These are phyloP conservation scores for Sinelater perroti DNA, from an alignment of 2,888 invertebrate species.

Conservation along the genomic window DNA sequence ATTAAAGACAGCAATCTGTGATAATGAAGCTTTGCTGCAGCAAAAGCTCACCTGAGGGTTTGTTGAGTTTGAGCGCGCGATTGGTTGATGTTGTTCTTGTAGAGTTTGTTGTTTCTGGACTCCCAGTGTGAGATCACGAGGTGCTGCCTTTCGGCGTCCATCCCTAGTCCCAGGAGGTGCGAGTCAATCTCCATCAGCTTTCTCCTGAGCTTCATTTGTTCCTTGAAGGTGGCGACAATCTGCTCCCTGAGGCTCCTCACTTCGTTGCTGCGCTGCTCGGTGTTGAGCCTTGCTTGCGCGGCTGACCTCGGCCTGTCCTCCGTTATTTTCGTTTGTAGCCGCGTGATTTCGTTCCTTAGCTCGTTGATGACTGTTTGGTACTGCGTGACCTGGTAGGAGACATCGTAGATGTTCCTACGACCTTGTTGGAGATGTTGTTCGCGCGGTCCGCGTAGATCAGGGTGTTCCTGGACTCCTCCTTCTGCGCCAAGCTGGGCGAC, in stretches of 20 bases:
- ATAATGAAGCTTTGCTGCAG: not conserved
- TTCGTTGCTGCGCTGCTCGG: conserved; percentile 53
- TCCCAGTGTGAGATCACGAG: conserved; percentile 91
- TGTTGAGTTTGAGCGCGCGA: conserved; percentile 70
- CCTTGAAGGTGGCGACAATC: conserved; percentile 88
- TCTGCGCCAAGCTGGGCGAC: conserved; percentile 80
- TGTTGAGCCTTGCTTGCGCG: conserved; percentile 56
- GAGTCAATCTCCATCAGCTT: conserved; percentile 92
- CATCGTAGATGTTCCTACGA: conserved; percentile 64
- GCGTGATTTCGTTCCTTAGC: conserved; percentile 83
- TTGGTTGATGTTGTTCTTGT: conserved; percentile 66
- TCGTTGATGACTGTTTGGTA: conserved; percentile 85
- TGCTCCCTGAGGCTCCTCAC: conserved; percentile 80
- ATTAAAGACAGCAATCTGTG: conserved; percentile 6
- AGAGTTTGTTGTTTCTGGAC: conserved; percentile 79
- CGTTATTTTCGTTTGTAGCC: conserved; percentile 82
- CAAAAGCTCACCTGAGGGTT: conserved; percentile 63
- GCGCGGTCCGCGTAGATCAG: conserved; percentile 94
- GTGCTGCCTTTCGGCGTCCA: conserved; percentile 90
- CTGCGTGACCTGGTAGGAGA: conserved; percentile 79
- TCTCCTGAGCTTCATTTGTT: conserved; percentile 89
- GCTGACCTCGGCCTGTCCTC: conserved; percentile 70
- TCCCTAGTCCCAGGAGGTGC: conserved; percentile 82
- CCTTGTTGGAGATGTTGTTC: conserved; percentile 90
- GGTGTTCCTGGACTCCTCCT: conserved; percentile 90